These are phyloP conservation scores for Sorex maritimensis DNA, from an alignment of 2,797 vertebrate genomes.

Conservation along the genomic window DNA sequence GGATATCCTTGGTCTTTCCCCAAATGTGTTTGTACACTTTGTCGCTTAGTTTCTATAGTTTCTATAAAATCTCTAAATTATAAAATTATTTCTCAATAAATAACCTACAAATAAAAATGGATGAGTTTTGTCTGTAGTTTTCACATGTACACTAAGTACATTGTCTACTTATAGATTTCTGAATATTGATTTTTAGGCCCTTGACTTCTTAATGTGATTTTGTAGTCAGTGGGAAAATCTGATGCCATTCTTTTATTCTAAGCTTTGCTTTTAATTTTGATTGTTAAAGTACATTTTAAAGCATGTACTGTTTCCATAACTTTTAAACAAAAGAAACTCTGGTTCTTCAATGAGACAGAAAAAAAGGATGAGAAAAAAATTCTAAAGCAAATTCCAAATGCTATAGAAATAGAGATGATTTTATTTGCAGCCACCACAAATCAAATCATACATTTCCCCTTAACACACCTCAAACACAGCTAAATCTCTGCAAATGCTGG, in stretches of 20 bases:
- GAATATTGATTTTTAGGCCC: background rate
- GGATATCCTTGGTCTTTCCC: background rate
- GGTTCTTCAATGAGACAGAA: background rate
- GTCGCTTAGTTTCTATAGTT: background rate
- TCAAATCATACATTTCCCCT: conserved; percentile 65
- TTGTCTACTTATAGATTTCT: background rate
- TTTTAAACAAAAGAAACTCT: conserved; percentile 47
- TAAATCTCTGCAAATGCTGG: conserved; percentile 41
- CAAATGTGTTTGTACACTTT: background rate
- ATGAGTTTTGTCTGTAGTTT: background rate
- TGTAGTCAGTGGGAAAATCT: background rate
- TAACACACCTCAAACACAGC: conserved; percentile 28
- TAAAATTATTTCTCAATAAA: rapidly evolving
- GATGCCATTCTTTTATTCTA: conserved; percentile 19
- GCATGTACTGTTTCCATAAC: background rate
- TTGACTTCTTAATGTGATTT: background rate
- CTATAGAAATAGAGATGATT: conserved; percentile 59
- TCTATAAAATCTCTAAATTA: background rate
- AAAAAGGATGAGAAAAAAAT: background rate
- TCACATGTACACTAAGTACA: background rate
- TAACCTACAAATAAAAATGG: background rate
- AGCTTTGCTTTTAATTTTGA: background rate
- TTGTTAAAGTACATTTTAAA: background rate
- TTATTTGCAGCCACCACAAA: conserved; percentile 71
- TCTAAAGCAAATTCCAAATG: conserved; percentile 65